A percentile compares a stretch with the other conserved stretches of the same genome.
These are phyloP conservation scores for Arion vulgaris DNA, from an alignment of 1,140 invertebrate genomes.

Conservation along the genomic window DNA sequence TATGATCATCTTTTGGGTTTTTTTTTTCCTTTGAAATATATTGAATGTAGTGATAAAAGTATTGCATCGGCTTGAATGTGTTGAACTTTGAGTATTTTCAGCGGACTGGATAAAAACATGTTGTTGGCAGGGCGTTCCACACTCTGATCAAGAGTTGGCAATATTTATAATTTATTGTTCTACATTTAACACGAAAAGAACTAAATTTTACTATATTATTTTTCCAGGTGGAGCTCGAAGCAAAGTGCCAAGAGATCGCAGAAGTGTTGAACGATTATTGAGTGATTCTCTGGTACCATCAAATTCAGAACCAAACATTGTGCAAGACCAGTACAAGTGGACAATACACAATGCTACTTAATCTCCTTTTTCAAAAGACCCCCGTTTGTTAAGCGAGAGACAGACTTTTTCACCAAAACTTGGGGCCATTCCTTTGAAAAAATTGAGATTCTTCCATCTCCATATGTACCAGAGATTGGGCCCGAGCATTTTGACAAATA, in stretches of 20 bases:
- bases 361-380: slow-evolving; percentile 98
- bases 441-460: slow-evolving; percentile 81
- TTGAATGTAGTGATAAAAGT: too few relatives aligned
- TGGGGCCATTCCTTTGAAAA: slow-evolving; percentile 95
- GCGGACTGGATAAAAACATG: too few relatives aligned
- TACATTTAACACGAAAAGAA: too few relatives aligned
- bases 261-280: slow-evolving; percentile 16
- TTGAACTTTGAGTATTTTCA: too few relatives aligned
- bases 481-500: slow-evolving; percentile 90
- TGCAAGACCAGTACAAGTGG: slow-evolving; percentile 74
- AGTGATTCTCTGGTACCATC: neutral
- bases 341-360: slow-evolving; percentile 79
- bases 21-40: too few relatives aligned
- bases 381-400: slow-evolving; percentile 81
- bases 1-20: too few relatives aligned
- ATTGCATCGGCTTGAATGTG: too few relatives aligned
- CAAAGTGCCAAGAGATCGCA: slow-evolving; percentile 23
- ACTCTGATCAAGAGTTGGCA: too few relatives aligned
- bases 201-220: neutral
- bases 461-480: slow-evolving; percentile 87
- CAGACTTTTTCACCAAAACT: slow-evolving; percentile 94
- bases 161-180: too few relatives aligned
- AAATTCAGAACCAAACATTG: slow-evolving; percentile 63
- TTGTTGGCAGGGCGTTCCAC: too few relatives aligned
- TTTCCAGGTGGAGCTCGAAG: slow-evolving; percentile 40